Evolutionary conservation across 2,113 vertebrate genomes (phyloP), one percentile per base, ranked within the genome.

Genomic region (Aleadryas rufinucha): DNA sequence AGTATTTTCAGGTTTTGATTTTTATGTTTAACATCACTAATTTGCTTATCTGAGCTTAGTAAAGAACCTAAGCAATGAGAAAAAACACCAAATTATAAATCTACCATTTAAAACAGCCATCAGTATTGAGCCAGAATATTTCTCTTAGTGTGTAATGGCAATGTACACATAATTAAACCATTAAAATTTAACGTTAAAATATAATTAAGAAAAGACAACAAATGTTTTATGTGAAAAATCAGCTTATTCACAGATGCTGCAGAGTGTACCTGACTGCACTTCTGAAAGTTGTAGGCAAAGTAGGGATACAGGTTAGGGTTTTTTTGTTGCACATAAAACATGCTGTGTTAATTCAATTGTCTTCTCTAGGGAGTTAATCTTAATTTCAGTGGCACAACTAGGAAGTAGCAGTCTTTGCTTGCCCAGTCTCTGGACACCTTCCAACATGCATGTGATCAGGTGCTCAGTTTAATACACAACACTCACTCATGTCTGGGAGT

Each of bases 261-360:
- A 83, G 19, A 28, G 16, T 59, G 57, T 60, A 83, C 72, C 64
- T 80, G 72, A 79, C 61, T 93, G 52, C 50, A 93, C 20, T 93
- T 94, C 52, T 87, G 66, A 91, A 95, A 97, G 83, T 90, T 95
- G 83, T 65, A 94, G 89, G 87, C 52, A 90, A 96, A 96, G 90
- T 30, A 93, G 88, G 68, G 91, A 87, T 52, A 84, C 76, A 97
- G 94, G 95, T 97, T 95, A 92, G 82, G 96, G 89, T 57, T 93
- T 78, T 97, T 98, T 97, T 87, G 88, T 94, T 97, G 91, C 93
- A 91, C 79, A 93, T 91, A 96, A 97, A 97, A 91, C 93, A 96
- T 90, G 93, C 81, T 97, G 95, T 97, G 97, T 92, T 98, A 98
- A 98, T 98, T 98, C 97, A 98, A 87, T 96, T 98, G 96, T 97